Evolutionary conservation across 2,113 vertebrate genomes (phyloP), one percentile per base, ranked within the genome.

Genomic region (Anoura caudifer): DNA sequence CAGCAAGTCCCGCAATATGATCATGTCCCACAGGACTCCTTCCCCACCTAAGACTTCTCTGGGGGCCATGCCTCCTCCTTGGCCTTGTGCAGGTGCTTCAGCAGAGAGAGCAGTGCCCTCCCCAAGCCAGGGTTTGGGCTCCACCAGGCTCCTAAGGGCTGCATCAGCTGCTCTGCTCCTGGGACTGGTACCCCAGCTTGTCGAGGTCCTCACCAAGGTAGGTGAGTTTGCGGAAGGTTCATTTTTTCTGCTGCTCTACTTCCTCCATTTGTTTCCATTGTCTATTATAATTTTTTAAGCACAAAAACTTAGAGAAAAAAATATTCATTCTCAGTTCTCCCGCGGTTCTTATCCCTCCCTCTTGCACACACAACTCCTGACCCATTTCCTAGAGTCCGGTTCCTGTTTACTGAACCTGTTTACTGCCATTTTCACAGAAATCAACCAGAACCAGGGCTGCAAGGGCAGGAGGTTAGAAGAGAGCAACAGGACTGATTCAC

Each of bases 121-220:
- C 15, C 4, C 24, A 13, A 22, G 8, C 8, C 10, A 0, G 19
- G 15, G 19, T 22, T 19, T 11, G 10, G 45, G 31, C 7, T 17
- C 10, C 10, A 6, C 5, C 72, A 3, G 45, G 45, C 73, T 33
- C 31, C 73, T 7, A 1, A 41, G 24, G 79, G 14, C 9, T 7
- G 7, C 6, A 0, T 12, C 67, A 7, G 41, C 13, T 5, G 8
- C 24, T 19, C 20, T 10, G 24, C 4, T 14, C 12, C 1, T 99
- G 99, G 97, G 99, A 99, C 99, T 99, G 99, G 98, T 99, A 28
- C 99, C 99, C 99, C 61, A 99, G 99, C 98, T 99, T 99, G 96
- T 99, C 99, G 97, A 99, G 98, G 96, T 99, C 99, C 94, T 99
- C 99, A 65, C 99, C 99, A 36, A 99, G 98, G 98, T 99, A 99